phyloP scores from a whole-genome alignment of 2,113 vertebrate genomes.

The Aptenodytes forsteri region DNA sequence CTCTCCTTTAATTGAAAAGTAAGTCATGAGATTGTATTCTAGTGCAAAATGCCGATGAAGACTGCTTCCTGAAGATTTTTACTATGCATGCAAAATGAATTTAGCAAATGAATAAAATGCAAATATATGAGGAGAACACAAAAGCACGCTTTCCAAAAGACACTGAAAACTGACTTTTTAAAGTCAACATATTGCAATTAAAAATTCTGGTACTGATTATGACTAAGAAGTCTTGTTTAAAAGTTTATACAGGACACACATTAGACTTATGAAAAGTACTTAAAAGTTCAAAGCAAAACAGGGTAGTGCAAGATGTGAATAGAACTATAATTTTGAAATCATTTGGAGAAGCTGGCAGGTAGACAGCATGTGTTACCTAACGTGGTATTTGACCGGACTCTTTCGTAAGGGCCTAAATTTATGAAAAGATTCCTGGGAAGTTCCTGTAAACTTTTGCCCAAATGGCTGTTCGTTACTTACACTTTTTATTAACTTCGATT shows the following conservation, averaged over 20 bases:
- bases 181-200: conserved; percentile 2
- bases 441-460: neutral
- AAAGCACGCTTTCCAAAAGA: neutral
- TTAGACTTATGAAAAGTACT: neutral
- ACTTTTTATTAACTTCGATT: neutral
- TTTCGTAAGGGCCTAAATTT: neutral
- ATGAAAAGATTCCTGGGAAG: neutral
- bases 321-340: neutral
- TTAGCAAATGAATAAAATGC: conserved; percentile 28
- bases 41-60: neutral
- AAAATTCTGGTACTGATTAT: neutral
- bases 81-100: conserved; percentile 23
- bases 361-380: neutral
- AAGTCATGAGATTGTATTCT: conserved; percentile 62
- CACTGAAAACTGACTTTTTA: neutral
- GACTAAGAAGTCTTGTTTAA: neutral
- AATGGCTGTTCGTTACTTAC: neutral
- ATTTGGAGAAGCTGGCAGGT: neutral
- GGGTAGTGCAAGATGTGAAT: neutral
- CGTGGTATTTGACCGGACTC: rapidly evolving
- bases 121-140: neutral
- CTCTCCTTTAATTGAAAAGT: conserved; percentile 76
- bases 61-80: conserved; percentile 21
- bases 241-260: neutral
- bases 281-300: neutral